Evolutionary conservation across 2,113 vertebrate species (phyloP).

Genomic region (Pluvialis apricaria): DNA sequence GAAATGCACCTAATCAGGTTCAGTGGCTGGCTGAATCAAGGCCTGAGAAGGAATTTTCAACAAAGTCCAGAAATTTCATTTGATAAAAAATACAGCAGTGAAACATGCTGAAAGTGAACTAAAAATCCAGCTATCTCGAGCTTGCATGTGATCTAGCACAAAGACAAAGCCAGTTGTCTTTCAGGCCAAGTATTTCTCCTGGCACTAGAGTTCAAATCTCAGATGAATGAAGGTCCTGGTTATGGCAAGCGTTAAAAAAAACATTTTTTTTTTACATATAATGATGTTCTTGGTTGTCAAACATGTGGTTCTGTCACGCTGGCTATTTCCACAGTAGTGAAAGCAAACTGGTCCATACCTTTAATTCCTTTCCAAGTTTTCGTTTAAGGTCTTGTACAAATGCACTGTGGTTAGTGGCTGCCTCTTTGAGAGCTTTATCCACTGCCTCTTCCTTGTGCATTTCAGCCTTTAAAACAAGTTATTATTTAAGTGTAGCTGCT

Average conservation of each 20-base stretch:
- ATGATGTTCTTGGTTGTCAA: neutral
- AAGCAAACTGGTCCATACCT: constrained; percentile 28
- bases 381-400: constrained; percentile 49
- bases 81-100: neutral
- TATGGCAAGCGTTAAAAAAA: neutral
- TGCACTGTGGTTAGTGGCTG: neutral
- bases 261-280: neutral
- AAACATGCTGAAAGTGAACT: neutral
- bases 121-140: neutral
- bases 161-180: neutral
- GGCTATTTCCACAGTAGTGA: neutral
- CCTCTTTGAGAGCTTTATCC: constrained; percentile 57
- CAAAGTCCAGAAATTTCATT: neutral
- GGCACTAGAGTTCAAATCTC: neutral
- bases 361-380: constrained; percentile 18
- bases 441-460: constrained; percentile 58
- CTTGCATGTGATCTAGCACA: neutral
- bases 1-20: neutral
- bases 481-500: neutral
- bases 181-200: neutral
- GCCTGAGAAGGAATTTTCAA: neutral
- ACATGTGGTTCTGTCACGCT: neutral
- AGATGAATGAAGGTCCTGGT: neutral
- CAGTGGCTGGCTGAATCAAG: neutral
- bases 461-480: constrained; percentile 59